Conservation (phyloP, 2,888 invertebrate species). For the Ormyrus nitidulus region DNA sequence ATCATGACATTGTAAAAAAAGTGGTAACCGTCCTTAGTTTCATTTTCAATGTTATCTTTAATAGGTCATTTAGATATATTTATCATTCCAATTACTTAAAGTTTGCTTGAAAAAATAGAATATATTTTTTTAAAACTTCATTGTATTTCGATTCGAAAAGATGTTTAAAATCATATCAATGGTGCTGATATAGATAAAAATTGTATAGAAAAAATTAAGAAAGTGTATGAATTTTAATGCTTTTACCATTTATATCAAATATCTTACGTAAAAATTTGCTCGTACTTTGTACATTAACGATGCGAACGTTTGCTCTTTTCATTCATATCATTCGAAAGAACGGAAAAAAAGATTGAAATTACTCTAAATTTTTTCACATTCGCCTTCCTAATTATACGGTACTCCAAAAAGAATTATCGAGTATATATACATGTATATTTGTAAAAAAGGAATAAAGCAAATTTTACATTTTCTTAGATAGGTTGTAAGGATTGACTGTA, state of each 20-base stretch:
- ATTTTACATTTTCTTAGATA: constrained; percentile 42
- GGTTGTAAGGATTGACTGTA: constrained; percentile 46
- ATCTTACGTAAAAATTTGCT: background rate
- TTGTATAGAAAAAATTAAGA: constrained; percentile 27
- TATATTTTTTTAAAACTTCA: constrained; percentile 23
- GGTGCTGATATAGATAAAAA: constrained; percentile 32
- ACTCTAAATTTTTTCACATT: constrained; percentile 35
- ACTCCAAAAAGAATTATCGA: constrained; percentile 42
- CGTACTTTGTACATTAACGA: constrained; percentile 29
- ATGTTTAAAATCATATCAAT: constrained; percentile 27
- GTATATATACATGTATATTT: constrained; percentile 44
- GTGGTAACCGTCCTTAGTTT: constrained; percentile 39
- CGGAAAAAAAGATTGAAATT: constrained; percentile 18
- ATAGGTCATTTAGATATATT: constrained; percentile 35
- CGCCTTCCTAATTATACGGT: constrained; percentile 44
- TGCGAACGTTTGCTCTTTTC: constrained; percentile 15
- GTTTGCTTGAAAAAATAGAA: constrained; percentile 11
- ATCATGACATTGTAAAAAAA: constrained; percentile 27
- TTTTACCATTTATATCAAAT: background rate
- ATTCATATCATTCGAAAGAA: constrained; percentile 4
- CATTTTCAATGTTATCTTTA: background rate
- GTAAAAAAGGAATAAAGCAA: constrained; percentile 37
- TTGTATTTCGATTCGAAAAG: constrained; percentile 7
- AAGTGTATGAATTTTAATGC: background rate
- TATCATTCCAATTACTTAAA: constrained; percentile 39